Evolutionary conservation across 2,888 invertebrate species (phyloP).

Genomic region (Chymomyza caudatula): DNA sequence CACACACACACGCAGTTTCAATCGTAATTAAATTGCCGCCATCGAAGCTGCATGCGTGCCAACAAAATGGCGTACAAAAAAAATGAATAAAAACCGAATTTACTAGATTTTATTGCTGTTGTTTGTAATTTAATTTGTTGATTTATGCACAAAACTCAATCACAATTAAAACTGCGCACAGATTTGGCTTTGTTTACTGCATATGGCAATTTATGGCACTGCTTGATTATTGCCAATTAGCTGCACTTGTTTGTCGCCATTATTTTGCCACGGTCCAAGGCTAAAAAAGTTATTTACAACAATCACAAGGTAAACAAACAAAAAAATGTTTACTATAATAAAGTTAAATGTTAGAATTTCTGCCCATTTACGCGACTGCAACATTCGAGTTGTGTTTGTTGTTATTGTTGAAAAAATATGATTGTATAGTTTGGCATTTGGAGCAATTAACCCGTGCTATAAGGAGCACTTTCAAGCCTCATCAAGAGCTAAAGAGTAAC

Average conservation of each 20-base stretch:
- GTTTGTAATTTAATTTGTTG: constrained; percentile 66
- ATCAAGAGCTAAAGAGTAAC: too few relatives aligned
- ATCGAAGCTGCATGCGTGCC: constrained; percentile 34
- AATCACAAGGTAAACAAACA: neutral
- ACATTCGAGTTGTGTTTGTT: too few relatives aligned
- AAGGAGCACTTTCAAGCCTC: too few relatives aligned
- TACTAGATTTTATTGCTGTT: constrained; percentile 64
- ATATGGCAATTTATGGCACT: constrained; percentile 41
- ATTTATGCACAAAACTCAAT: constrained; percentile 66
- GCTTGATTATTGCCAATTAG: constrained; percentile 66
- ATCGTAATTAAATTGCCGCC: constrained; percentile 67
- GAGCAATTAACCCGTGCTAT: too few relatives aligned
- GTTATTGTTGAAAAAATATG: too few relatives aligned
- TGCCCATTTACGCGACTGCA: too few relatives aligned
- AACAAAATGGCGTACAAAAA: constrained; percentile 14
- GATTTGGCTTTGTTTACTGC: neutral
- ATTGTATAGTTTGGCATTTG: too few relatives aligned
- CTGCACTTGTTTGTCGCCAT: constrained; percentile 49
- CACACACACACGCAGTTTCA: constrained; percentile 23
- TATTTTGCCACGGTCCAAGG: neutral
- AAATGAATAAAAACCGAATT: constrained; percentile 31
- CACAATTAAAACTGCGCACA: constrained; percentile 56
- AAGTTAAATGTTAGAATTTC: too few relatives aligned
- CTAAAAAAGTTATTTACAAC: neutral
- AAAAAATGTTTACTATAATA: too few relatives aligned